A percentile compares a stretch with the other conserved stretches of the same genome.
phyloP scores from a whole-genome alignment of 2,888 invertebrate species.

The Quadriops clusia region DNA sequence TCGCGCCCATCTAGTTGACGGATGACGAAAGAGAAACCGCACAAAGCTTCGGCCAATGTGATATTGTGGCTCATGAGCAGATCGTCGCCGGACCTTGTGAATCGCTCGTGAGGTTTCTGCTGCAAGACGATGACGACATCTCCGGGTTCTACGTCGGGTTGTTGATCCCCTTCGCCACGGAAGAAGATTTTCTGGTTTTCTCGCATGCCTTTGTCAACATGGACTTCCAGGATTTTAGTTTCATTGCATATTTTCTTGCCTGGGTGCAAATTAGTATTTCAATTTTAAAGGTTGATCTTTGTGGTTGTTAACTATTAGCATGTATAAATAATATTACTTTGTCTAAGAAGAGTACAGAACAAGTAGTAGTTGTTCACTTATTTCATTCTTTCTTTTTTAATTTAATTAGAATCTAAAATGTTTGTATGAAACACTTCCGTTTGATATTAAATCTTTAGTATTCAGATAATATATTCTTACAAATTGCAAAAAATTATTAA shows the following conservation, averaged over 20 bases:
- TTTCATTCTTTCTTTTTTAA: no score
- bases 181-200: constrained; percentile 79
- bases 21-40: constrained; percentile 77
- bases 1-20: constrained; percentile 83
- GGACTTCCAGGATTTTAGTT: constrained; percentile 74
- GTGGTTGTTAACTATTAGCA: no score
- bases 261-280: no score
- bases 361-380: no score
- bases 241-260: constrained; percentile 74
- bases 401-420: no score
- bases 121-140: constrained; percentile 82
- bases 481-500: no score
- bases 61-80: constrained; percentile 63
- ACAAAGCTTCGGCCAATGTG: constrained; percentile 76
- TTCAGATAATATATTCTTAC: no score
- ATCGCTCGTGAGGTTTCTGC: constrained; percentile 66
- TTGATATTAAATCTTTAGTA: no score
- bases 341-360: no score
- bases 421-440: no score
- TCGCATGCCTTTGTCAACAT: constrained; percentile 72
- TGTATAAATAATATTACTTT: no score
- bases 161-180: constrained; percentile 81
- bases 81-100: constrained; percentile 66
- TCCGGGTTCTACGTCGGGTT: constrained; percentile 74
- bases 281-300: no score